Base-by-base conservation (phyloP, 2,113 vertebrate genomes). In the Dicaeum eximium region DNA sequence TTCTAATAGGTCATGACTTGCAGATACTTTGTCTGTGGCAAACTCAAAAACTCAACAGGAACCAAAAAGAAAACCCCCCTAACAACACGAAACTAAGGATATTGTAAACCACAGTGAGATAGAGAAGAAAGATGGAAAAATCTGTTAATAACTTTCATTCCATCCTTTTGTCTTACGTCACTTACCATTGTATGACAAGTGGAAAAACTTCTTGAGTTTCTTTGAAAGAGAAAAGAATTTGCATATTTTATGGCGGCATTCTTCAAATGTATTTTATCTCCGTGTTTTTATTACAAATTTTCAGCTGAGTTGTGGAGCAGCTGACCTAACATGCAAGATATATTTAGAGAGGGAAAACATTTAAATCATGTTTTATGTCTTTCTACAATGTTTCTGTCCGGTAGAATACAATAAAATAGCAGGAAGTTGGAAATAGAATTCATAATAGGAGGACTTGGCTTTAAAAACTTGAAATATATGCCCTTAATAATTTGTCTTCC, bases 41-140 rank as follows among this genome's bases (percentile, higher is more conserved):
- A 90, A 86, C 51, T 85, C 83, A 92, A 70, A 95, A 90, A 86
- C 51, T 85, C 83, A 92, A 70, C 53, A 93, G 48, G 58, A 91
- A 81, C 18, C 15, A 51, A 65, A 40, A 80, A 23, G 17, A 54
- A 81, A 28, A 2, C 13, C 1, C 5, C 21, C 58, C 17, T 30
- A 70, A 54, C 12, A 75, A 28, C 12, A 65, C n/a, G 64, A 74
- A 78, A 6, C 60, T 54, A 92, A 87, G 47, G 33, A 24, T 86
- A 56, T 70, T 81, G 23, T 77, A 90, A 90, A 69, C 45, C 20
- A 73, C 44, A 30, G 33, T 82, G 72, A 82, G 42, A 70, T 30
- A 56, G 19, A 65, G 71, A 42, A 94, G 54, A 78, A 57, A 87
- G 19, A 50, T 72, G 45, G 73, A 81, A 54, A 80, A 79, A 82